A percentile compares a stretch with the other conserved stretches of the same genome.
phyloP scores from a whole-genome alignment of 2,113 vertebrate genomes.

The Aegithalos caudatus region DNA sequence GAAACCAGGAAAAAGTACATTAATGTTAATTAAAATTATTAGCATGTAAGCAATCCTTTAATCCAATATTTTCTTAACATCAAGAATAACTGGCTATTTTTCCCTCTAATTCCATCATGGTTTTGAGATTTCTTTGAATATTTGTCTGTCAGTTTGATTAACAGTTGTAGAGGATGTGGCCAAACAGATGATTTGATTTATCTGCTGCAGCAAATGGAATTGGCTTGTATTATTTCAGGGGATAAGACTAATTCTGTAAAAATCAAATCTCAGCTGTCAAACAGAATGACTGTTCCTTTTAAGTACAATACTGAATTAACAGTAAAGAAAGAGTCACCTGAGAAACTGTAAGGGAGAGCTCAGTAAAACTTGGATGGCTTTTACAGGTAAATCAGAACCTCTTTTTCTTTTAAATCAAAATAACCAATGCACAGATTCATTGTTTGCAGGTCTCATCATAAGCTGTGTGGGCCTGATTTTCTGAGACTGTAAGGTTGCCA shows the following conservation, averaged over 20 bases:
- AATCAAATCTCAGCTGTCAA: background rate
- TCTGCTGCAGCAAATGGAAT: background rate
- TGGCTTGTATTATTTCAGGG: background rate
- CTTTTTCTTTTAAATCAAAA: background rate
- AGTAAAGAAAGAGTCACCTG: background rate
- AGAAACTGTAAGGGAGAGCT: background rate
- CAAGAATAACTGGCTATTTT: background rate
- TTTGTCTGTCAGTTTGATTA: background rate
- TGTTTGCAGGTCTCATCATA: background rate
- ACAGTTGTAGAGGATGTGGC: background rate
- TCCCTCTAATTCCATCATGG: background rate
- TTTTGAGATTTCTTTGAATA: background rate
- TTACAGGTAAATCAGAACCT: background rate
- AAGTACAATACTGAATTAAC: background rate
- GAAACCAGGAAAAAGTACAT: background rate
- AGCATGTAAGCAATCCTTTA: background rate
- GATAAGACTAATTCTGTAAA: background rate
- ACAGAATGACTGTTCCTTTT: background rate
- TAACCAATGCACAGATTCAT: background rate
- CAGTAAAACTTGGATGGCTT: background rate
- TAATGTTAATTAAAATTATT: background rate
- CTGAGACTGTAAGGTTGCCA: too few species aligned
- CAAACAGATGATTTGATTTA: background rate
- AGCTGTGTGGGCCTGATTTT: too few species aligned
- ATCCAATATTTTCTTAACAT: background rate